Evolutionary conservation across 1,140 invertebrate genomes (phyloP), one percentile per base, ranked within the genome.

Genomic region (Calosoma granatense): DNA sequence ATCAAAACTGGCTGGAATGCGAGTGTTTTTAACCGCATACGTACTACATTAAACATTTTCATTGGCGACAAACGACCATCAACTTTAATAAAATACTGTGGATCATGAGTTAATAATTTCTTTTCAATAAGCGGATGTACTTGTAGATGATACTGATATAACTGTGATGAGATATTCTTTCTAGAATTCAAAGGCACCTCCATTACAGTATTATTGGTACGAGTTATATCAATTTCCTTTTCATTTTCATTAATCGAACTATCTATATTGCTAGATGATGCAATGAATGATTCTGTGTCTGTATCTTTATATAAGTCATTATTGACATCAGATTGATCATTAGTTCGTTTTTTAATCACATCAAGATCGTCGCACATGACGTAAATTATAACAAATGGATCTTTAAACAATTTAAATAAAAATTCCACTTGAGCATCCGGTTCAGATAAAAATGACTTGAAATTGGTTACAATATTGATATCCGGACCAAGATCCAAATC

Each of bases 381-480:
- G 57, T 79, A 75, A 30, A 82, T 72, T 41, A 82, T 70, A 20
- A 81, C 64, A 58, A 75, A 66, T 4, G 79, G 78, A 52, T 74
- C 55, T 26, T 62, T 20, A 17, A 68, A 62, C 2, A 66, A 53
- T 20, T 56, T 57, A 54, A 72, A 66, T 14, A 72, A 53, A 52
- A 66, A 65, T 59, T 65, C 62, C 6, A 70, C 53, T 60, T 70
- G 68, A 51, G 64, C 58, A 54, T 67, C 61, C 4, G 22, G 22
- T 11, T 47, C 3, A 12, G 15, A 47, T 47, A 47, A 17, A 47
- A 11, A 47, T 11, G 6, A 11, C 4, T 47, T 17, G 4, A 17
- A 12, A 12, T 47, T 9, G 4, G 3, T 47, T 47, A 47, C 17
- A 17, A 47, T 47, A 4, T 47, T 17, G 9, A 47, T 47, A 47